Percentiles rank a stretch among this genome's conserved stretches.
Conservation (phyloP, 2,797 vertebrate species). For the Eupleurogrammus muticus region DNA sequence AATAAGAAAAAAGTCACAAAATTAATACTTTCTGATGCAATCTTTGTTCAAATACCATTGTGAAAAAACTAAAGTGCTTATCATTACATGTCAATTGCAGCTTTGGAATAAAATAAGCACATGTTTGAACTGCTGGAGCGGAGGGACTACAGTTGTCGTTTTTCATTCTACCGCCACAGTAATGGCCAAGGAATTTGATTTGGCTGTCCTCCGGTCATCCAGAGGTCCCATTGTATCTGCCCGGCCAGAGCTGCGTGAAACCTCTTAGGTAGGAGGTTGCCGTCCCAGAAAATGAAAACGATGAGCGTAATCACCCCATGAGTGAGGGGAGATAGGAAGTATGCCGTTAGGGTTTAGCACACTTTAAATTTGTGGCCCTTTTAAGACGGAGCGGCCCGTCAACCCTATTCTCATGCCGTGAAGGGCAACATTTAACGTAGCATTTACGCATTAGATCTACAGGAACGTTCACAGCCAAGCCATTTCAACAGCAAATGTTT, state of each 20-base stretch:
- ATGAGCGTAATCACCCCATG: slow-evolving; percentile 57
- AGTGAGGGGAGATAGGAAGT: slow-evolving; percentile 58
- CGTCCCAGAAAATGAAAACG: slow-evolving; percentile 49
- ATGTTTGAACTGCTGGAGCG: slow-evolving; percentile 8
- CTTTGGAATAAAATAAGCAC: slow-evolving; percentile 15
- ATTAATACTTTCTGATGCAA: not conserved
- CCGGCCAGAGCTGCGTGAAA: slow-evolving; percentile 38
- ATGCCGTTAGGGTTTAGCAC: slow-evolving; percentile 37
- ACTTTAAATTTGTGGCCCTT: slow-evolving; percentile 48
- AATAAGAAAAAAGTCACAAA: slow-evolving; percentile 30
- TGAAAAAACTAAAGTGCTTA: slow-evolving; percentile 6
- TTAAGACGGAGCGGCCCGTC: slow-evolving; percentile 53
- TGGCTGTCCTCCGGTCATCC: slow-evolving; percentile 29
- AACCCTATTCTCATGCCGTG: slow-evolving; percentile 17
- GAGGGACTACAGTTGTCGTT: slow-evolving; percentile 1
- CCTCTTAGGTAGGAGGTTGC: slow-evolving; percentile 24
- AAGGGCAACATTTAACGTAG: not conserved
- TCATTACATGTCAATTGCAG: slow-evolving; percentile 23
- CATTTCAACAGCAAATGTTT: not conserved
- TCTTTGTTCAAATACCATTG: slow-evolving; percentile 34
- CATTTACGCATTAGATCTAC: not conserved
- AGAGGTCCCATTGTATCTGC: slow-evolving; percentile 53
- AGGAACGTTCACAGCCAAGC: not conserved
- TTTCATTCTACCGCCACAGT: slow-evolving; percentile 43
- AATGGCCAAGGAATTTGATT: slow-evolving; percentile 57